A percentile compares a stretch with the other conserved stretches of the same genome.
Evolutionary conservation across 2,113 vertebrate genomes (phyloP).

Genomic region (Leptobrachium leishanense): DNA sequence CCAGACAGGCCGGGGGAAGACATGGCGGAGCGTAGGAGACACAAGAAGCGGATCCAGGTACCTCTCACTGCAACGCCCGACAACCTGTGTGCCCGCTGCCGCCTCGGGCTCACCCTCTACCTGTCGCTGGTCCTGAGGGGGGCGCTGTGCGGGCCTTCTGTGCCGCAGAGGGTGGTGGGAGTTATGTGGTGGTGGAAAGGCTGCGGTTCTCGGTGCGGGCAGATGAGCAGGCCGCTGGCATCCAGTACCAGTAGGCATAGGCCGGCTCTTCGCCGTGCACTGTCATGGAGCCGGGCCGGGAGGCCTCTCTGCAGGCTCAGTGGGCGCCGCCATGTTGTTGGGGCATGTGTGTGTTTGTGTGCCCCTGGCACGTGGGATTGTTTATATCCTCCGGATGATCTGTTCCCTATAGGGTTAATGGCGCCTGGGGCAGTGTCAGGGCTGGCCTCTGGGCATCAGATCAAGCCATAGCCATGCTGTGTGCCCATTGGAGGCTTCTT

Average conservation of each 20-base stretch:
- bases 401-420: no score
- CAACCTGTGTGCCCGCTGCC: not conserved
- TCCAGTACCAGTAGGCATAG: not conserved
- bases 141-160: not conserved
- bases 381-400: not conserved
- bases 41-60: slow-evolving; percentile 97
- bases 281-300: no score
- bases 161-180: not conserved
- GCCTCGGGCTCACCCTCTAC: not conserved
- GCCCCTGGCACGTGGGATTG: not conserved
- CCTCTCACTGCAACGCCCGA: not conserved
- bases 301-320: no score
- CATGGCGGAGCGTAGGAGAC: slow-evolving; percentile 96
- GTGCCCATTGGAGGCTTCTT: no score
- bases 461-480: no score
- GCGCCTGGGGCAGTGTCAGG: no score
- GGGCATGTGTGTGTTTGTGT: not conserved
- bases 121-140: not conserved
- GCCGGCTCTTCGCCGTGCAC: no score
- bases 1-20: slow-evolving; percentile 78
- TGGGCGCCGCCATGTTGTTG: not conserved
- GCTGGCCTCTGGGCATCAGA: no score
- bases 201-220: not conserved
- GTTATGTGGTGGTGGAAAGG: not conserved
- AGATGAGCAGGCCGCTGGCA: not conserved